These are phyloP conservation scores for Agrochola lychnidis DNA, from an alignment of 2,888 invertebrate species.

Conservation along the genomic window DNA sequence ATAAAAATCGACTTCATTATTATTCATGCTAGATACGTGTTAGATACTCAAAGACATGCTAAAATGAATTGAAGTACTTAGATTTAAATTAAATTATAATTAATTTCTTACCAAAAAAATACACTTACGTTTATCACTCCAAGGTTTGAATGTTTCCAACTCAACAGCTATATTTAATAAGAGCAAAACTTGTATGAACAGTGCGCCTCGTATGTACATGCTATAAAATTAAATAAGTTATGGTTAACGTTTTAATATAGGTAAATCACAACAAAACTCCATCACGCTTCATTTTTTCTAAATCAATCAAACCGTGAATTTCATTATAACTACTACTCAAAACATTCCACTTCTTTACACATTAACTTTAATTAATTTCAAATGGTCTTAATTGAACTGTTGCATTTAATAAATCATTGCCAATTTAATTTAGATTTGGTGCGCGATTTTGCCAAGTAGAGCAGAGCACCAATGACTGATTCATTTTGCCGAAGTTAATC, in stretches of 20 bases:
- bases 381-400: slow-evolving; percentile 13
- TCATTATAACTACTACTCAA: slow-evolving; percentile 37
- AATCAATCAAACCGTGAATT: slow-evolving; percentile 56
- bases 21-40: neutral
- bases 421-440: slow-evolving; percentile 43
- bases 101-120: slow-evolving; percentile 11
- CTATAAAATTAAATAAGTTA: slow-evolving; percentile 68
- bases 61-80: neutral
- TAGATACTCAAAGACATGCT: neutral
- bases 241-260: slow-evolving; percentile 40
- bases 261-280: slow-evolving; percentile 17
- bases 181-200: slow-evolving; percentile 74
- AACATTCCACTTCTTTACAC: slow-evolving; percentile 1
- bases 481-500: slow-evolving; percentile 25
- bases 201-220: slow-evolving; percentile 72
- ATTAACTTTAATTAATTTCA: slow-evolving; percentile 17
- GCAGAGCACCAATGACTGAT: slow-evolving; percentile 28
- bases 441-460: slow-evolving; percentile 31
- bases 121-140: slow-evolving; percentile 82
- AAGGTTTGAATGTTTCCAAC: slow-evolving; percentile 73
- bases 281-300: slow-evolving; percentile 44
- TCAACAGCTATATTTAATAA: slow-evolving; percentile 72
- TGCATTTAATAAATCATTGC: slow-evolving; percentile 28
- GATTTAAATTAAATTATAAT: no score
- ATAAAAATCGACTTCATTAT: neutral